Evolutionary conservation across 2,797 vertebrate species (phyloP).

Genomic region (Echiichthys vipera): DNA sequence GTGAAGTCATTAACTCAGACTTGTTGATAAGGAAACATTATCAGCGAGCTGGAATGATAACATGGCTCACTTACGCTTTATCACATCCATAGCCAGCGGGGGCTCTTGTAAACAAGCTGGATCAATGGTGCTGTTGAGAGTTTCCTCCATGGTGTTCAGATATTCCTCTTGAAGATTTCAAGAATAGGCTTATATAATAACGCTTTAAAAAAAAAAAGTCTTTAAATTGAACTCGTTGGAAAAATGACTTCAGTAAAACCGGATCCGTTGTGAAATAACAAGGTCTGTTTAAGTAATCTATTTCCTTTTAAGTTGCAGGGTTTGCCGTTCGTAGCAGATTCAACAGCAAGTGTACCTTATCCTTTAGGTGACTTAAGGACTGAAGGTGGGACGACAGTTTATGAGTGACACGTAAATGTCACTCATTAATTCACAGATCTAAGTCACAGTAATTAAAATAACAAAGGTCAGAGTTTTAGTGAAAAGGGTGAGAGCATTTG

Average conservation of each 20-base stretch:
- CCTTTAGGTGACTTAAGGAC: slow-evolving; percentile 24
- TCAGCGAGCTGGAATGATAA: slow-evolving; percentile 26
- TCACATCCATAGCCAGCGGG: slow-evolving; percentile 83
- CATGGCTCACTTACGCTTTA: slow-evolving; percentile 81
- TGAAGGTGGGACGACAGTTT: slow-evolving; percentile 43
- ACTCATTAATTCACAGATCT: slow-evolving; percentile 73
- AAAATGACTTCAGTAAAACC: neutral
- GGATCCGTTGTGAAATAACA: neutral
- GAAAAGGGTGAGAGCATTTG: neutral
- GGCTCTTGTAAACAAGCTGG: slow-evolving; percentile 81
- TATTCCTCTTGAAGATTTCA: too few relatives aligned
- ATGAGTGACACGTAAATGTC: slow-evolving; percentile 26
- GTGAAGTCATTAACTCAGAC: neutral
- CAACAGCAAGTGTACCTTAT: slow-evolving; percentile 28
- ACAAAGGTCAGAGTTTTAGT: slow-evolving; percentile 36
- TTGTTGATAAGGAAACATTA: slow-evolving; percentile 45
- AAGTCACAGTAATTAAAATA: slow-evolving; percentile 38
- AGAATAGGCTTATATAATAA: too few relatives aligned
- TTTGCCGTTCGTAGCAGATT: neutral
- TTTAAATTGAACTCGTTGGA: neutral
- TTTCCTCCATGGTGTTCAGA: slow-evolving; percentile 66
- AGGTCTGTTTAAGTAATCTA: neutral
- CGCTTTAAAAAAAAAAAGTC: neutral
- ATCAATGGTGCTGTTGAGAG: slow-evolving; percentile 71
- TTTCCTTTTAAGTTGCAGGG: neutral